Evolutionary conservation across 1,140 invertebrate species (phyloP).

Genomic region (Drosophila insularis): DNA sequence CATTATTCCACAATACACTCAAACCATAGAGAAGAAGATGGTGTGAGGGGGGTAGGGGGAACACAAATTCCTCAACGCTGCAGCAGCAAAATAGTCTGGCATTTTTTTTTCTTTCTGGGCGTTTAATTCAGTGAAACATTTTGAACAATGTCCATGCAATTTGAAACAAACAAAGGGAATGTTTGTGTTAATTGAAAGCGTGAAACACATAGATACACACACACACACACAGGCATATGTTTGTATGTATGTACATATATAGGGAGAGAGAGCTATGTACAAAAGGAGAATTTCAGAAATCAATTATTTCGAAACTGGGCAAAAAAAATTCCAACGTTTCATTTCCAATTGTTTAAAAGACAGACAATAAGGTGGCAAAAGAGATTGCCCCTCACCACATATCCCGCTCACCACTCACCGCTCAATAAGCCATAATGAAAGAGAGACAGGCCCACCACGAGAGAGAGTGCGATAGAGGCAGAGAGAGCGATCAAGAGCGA

Average conservation of each 20-base stretch:
- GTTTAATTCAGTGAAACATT: constrained; percentile 75
- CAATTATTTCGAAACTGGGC: constrained; percentile 79
- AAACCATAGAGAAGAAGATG: constrained; percentile 16
- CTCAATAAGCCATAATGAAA: no score
- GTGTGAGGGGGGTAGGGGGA: background rate
- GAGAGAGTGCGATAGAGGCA: constrained; percentile 4
- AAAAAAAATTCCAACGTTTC: constrained; percentile 71
- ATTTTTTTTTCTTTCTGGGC: background rate
- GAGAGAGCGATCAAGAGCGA: constrained; percentile 26
- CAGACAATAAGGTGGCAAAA: constrained; percentile 22
- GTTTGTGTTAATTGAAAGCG: constrained; percentile 81
- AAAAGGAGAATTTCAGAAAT: constrained; percentile 74
- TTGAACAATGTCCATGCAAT: constrained; percentile 76
- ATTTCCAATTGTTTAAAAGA: constrained; percentile 78
- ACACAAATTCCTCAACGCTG: constrained; percentile 63
- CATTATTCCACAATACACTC: constrained; percentile 12
- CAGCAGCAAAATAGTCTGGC: constrained; percentile 17
- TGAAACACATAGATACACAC: constrained; percentile 57
- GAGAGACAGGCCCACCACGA: constrained; percentile 8
- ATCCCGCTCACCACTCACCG: no score
- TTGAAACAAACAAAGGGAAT: constrained; percentile 79
- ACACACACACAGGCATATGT: constrained; percentile 12
- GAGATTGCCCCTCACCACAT: background rate
- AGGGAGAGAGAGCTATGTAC: constrained; percentile 4
- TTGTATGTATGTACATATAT: constrained; percentile 16